Evolutionary conservation across 2,113 vertebrate species (phyloP).

Genomic region (Peromyscus maniculatus): DNA sequence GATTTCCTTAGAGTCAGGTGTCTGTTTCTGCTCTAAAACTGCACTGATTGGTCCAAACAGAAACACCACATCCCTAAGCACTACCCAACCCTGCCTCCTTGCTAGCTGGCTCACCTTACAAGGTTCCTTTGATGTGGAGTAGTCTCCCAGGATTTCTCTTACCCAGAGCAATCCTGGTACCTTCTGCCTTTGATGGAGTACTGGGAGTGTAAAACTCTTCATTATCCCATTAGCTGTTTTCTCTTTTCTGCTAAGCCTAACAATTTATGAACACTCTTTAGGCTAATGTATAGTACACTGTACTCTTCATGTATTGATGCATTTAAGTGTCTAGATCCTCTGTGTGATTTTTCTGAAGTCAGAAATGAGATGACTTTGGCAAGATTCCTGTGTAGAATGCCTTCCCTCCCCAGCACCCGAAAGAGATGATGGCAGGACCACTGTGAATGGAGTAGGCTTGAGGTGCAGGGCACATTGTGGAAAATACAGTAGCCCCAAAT

Average conservation of each 20-base stretch:
- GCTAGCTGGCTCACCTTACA: background rate
- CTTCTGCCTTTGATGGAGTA: slow-evolving; percentile 73
- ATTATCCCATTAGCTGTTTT: slow-evolving; percentile 84
- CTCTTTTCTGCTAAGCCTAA: slow-evolving; percentile 82
- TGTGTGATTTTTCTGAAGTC: slow-evolving; percentile 54
- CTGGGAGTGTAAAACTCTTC: slow-evolving; percentile 79
- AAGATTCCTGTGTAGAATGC: background rate
- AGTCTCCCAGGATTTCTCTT: slow-evolving; percentile 65
- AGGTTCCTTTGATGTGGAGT: background rate
- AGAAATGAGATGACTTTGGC: slow-evolving; percentile 23
- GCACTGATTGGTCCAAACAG: background rate
- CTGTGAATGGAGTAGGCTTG: slow-evolving; percentile 1
- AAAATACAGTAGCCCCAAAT: background rate
- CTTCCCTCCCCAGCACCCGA: background rate
- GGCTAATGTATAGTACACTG: slow-evolving; percentile 83
- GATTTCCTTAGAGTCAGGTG: background rate
- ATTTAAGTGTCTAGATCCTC: slow-evolving; percentile 72
- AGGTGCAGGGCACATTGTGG: background rate
- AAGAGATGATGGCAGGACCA: background rate
- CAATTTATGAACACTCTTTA: slow-evolving; percentile 86
- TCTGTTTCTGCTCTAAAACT: background rate
- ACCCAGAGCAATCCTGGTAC: slow-evolving; percentile 62
- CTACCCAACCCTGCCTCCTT: background rate
- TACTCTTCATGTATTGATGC: slow-evolving; percentile 76
- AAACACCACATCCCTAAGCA: background rate